Evolutionary conservation across 2,113 vertebrate genomes (phyloP), one percentile per base, ranked within the genome.

Genomic region (Calidris pygmaea): DNA sequence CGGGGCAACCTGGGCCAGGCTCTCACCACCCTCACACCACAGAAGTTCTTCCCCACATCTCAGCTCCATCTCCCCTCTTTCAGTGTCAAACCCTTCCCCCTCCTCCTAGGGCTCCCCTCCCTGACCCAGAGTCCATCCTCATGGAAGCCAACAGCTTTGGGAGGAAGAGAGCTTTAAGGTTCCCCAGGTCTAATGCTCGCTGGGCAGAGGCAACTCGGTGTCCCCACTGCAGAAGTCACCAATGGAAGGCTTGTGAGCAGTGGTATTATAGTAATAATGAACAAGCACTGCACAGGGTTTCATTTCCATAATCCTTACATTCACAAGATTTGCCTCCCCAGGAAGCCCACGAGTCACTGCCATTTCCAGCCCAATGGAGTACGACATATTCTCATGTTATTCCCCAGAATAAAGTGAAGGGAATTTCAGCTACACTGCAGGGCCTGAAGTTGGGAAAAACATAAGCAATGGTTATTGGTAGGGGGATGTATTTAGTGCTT

Each of bases 241-340:
- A 3, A 7, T 2, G 50, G 60, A 12, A 55, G 60, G 35, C 27
- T 52, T 15, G 7, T 6, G 29, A 59, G 56, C 2, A 11, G 12
- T 7, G 18, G 3, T 10, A 7, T 24, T 24, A n/a, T n/a, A 43
- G 21, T 14, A 32, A 8, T 9, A 22, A 41, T 0, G 8, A 7
- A 34, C 26, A 41, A 43, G 43, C 72, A 34, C 58, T 10, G 34
- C 56, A 29, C 16, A 21, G 52, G 39, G 8, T 20, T 81, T 89
- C 14, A 22, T 39, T 58, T 70, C n/a, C 41, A 29, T 32, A 13
- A 29, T 12, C 22, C 30, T 30, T 26, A 23, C 22, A 8, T 19
- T 18, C 21, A 22, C 26, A 27, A 43, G 32, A 50, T 35, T 34
- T 53, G 26, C 71, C 35, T 73, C 43, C 19, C 30, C 21, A 9